Conservation (phyloP, 2,888 invertebrate species). For the Brenthis hecate region DNA sequence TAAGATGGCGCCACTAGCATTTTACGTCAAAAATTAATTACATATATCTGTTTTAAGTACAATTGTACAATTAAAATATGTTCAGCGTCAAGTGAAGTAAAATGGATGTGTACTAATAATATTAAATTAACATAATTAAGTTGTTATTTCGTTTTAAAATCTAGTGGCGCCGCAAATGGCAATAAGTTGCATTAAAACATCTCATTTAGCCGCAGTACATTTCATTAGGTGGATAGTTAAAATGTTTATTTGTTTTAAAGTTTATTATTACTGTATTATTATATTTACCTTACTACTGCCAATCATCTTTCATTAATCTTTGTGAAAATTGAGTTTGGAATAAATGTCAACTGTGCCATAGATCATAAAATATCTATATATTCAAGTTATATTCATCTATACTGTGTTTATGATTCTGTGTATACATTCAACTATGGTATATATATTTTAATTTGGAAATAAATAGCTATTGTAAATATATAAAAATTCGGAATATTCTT, state of each 20-base stretch:
- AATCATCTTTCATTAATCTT: conserved; percentile 46
- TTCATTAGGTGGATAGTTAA: conserved; percentile 10
- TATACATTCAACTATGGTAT: conserved; percentile 27
- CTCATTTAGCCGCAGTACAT: neutral
- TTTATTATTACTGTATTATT: conserved; percentile 23
- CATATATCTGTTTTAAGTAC: no score
- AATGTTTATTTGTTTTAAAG: conserved; percentile 27
- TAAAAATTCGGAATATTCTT: conserved; percentile 64
- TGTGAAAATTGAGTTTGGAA: conserved; percentile 34
- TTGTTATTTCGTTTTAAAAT: no score
- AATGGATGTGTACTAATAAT: no score
- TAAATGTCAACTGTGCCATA: conserved; percentile 65
- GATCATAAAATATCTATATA: conserved; percentile 40
- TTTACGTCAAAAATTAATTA: no score
- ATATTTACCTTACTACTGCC: conserved; percentile 53
- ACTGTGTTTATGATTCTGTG: conserved; percentile 23
- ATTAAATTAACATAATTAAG: no score
- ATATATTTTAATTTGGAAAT: conserved; percentile 36
- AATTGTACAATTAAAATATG: no score
- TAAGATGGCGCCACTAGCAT: no score
- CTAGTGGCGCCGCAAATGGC: no score
- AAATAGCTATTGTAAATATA: conserved; percentile 54
- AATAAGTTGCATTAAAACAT: no score
- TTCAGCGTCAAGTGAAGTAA: no score
- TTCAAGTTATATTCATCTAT: conserved; percentile 29